Evolutionary conservation across 2,113 vertebrate genomes (phyloP).

Genomic region (Opisthocomus hoazin): DNA sequence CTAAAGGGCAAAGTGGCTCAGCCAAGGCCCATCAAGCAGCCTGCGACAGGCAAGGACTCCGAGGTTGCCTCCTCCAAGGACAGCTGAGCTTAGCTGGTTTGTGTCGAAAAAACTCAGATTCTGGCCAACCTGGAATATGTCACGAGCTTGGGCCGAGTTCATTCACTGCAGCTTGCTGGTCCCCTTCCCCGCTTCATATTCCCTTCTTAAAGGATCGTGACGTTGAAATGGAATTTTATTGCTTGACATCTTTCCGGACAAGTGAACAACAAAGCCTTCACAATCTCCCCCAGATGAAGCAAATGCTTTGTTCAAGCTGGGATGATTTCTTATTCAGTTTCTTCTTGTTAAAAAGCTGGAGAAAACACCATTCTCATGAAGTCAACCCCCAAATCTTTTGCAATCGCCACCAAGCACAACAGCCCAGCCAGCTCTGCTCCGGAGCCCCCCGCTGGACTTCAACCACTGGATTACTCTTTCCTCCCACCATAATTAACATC

Average conservation of each 20-base stretch:
- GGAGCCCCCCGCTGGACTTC: background rate
- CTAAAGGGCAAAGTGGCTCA: background rate
- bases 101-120: background rate
- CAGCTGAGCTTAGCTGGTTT: background rate
- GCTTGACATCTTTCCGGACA: background rate
- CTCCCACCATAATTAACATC: background rate
- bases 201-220: background rate
- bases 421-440: background rate
- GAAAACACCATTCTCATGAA: background rate
- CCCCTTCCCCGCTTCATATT: background rate
- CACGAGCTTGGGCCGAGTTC: background rate
- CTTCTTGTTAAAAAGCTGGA: background rate
- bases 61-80: background rate
- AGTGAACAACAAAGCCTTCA: background rate
- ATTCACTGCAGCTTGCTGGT: background rate
- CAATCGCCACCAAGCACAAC: background rate
- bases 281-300: background rate
- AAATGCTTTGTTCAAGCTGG: background rate
- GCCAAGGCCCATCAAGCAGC: background rate
- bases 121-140: rapidly evolving
- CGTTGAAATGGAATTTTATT: background rate
- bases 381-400: background rate
- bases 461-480: background rate
- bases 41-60: background rate
- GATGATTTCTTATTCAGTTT: rapidly evolving